These are phyloP conservation scores for Anableps anableps DNA, from an alignment of 2,797 vertebrate genomes.

Conservation along the genomic window DNA sequence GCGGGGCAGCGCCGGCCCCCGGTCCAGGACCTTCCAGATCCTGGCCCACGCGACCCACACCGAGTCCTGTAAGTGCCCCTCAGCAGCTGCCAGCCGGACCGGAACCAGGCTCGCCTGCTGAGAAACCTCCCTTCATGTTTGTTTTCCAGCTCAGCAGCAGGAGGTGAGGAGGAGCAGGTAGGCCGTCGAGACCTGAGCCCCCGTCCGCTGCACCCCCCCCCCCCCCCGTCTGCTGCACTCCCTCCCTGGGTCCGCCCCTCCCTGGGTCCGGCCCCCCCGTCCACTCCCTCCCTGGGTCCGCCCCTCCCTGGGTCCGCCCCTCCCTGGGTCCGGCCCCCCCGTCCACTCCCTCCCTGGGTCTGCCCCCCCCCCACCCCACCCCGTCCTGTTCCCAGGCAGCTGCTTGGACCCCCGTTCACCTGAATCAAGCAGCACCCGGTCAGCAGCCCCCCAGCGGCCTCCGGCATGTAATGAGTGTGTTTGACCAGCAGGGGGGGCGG, in stretches of 20 bases:
- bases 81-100: too few species aligned
- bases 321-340: too few species aligned
- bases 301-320: too few species aligned
- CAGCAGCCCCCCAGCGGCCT: too few species aligned
- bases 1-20: constrained; percentile 84
- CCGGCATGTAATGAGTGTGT: constrained; percentile 26
- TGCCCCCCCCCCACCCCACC: constrained; percentile 5
- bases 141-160: constrained; percentile 86
- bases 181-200: constrained; percentile 69
- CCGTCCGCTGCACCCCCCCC: neutral
- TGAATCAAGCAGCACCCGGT: neutral
- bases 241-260: constrained; percentile 1
- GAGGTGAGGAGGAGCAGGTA: constrained; percentile 91
- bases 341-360: too few species aligned
- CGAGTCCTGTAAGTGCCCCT: constrained; percentile 86
- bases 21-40: constrained; percentile 92
- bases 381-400: too few species aligned
- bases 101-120: too few species aligned
- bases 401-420: neutral
- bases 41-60: constrained; percentile 94
- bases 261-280: too few species aligned
- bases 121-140: too few species aligned
- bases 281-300: too few species aligned
- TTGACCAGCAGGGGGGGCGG: constrained; percentile 51
- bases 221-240: neutral